Conservation (phyloP, 2,888 invertebrate species). For the Rotaria macrura region DNA sequence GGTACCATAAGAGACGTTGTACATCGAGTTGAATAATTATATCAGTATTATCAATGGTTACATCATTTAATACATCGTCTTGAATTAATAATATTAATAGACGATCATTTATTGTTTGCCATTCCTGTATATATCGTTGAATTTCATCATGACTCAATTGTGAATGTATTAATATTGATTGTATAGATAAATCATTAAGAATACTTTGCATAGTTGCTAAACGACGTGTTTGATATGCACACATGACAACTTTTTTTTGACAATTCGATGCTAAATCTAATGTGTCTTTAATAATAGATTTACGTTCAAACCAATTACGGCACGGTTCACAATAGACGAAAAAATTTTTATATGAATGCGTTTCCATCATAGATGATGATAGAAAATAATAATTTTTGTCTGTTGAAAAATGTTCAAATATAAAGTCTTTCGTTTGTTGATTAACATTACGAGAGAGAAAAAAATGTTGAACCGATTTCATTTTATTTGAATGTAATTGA, state of each 20-base stretch:
- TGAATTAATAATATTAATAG: not conserved
- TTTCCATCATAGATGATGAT: not conserved
- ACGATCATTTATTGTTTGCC: constrained; percentile 17
- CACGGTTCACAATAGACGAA: constrained; percentile 10
- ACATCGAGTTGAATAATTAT: constrained; percentile 8
- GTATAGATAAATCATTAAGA: not conserved
- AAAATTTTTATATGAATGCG: not conserved
- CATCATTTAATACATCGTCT: not conserved
- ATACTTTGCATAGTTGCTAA: constrained; percentile 4
- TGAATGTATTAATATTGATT: not conserved
- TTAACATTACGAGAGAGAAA: not conserved
- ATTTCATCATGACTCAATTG: not conserved
- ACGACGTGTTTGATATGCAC: not conserved
- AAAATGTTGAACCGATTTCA: not conserved
- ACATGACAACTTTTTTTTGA: not conserved
- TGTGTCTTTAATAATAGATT: not conserved
- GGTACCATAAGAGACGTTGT: not conserved
- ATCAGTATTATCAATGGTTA: not conserved
- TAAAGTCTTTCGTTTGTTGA: not conserved
- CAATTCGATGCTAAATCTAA: not conserved
- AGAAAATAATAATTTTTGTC: not conserved
- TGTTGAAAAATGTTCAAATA: not conserved
- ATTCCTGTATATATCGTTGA: not conserved
- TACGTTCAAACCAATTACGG: not conserved
- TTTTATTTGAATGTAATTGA: not conserved